Conservation (phyloP, 1,140 invertebrate genomes). For the Temnothorax longispinosus region DNA sequence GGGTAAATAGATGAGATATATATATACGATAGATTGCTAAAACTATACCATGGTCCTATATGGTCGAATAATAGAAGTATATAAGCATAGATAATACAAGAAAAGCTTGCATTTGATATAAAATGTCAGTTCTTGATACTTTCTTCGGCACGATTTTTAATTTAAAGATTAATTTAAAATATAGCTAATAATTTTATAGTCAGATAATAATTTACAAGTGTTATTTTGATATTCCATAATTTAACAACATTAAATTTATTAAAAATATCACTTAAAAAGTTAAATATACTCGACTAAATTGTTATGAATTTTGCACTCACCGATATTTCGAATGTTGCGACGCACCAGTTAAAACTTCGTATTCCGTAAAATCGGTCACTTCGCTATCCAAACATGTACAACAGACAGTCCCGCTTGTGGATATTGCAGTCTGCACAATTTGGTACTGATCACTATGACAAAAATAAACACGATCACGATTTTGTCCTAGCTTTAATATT, state of each 20-base stretch:
- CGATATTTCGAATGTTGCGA: neutral
- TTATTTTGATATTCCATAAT: neutral
- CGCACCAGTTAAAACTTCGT: neutral
- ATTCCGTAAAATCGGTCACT: constrained; percentile 33
- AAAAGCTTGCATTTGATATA: neutral
- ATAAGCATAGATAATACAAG: neutral
- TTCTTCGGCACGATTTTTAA: neutral
- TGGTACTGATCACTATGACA: neutral
- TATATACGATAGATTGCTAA: neutral
- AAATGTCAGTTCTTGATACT: neutral
- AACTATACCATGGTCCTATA: neutral
- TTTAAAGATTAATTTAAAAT: neutral
- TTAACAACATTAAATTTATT: neutral
- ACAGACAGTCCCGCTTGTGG: neutral
- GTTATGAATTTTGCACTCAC: constrained; percentile 17
- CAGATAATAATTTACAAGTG: neutral
- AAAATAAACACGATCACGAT: neutral
- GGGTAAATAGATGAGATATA: neutral
- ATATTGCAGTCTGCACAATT: neutral
- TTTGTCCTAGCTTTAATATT: neutral
- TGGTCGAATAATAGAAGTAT: neutral
- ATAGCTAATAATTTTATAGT: neutral
- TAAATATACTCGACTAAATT: neutral
- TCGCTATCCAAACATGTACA: neutral
- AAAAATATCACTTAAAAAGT: neutral